Percentiles rank a stretch among this genome's conserved stretches.
Evolutionary conservation across 2,113 vertebrate genomes (phyloP).

Genomic region (Colossoma macropomum): DNA sequence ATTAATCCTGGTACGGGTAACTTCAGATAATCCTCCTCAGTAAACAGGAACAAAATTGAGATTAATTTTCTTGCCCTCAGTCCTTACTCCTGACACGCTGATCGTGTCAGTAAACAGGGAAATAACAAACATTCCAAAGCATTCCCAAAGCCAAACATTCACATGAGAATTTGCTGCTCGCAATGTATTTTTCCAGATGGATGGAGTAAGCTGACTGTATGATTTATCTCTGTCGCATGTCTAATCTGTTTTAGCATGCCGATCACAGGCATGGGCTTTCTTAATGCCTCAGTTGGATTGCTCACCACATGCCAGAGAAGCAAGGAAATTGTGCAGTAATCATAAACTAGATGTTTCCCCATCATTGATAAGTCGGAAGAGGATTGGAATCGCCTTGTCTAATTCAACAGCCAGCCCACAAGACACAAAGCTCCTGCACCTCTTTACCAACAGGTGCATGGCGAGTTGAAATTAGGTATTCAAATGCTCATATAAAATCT

Average conservation of each 20-base stretch:
- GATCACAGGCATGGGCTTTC: neutral
- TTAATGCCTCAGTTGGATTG: neutral
- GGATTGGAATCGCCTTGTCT: neutral
- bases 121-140: slow-evolving; percentile 11
- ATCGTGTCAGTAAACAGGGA: slow-evolving; percentile 59
- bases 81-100: slow-evolving; percentile 30
- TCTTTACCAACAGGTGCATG: slow-evolving; percentile 6
- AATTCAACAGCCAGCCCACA: neutral
- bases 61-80: slow-evolving; percentile 54
- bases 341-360: slow-evolving; percentile 16
- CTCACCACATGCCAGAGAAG: neutral
- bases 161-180: neutral
- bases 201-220: neutral
- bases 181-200: neutral
- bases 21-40: slow-evolving; percentile 64
- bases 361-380: neutral
- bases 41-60: slow-evolving; percentile 54
- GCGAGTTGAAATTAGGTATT: slow-evolving; percentile 24
- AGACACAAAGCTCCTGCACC: neutral
- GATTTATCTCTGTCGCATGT: neutral
- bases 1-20: slow-evolving; percentile 66
- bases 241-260: slow-evolving; percentile 10
- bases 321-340: neutral
- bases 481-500: slow-evolving; percentile 1
- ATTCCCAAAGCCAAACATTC: neutral